Base-by-base conservation (phyloP, 2,113 vertebrate genomes). In the Rhegmatorhina hoffmannsi region DNA sequence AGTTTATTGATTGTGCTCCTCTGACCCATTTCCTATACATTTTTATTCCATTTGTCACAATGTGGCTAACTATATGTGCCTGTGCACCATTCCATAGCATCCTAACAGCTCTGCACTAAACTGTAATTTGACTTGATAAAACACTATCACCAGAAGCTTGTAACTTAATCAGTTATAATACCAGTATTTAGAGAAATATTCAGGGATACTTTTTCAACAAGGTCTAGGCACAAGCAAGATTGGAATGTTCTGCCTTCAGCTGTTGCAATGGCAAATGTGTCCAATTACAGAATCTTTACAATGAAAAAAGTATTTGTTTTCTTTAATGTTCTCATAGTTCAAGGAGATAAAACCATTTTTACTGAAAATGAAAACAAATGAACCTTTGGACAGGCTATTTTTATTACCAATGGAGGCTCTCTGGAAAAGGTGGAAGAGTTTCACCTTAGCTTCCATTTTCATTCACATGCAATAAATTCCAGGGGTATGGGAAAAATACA, bases 1-100 rank as follows among this genome's bases (percentile, higher is more conserved):
- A 77, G 73, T 29, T 95, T 97, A 97, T 97, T 97, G 97, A 97
- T 87, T 91, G 78, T 73, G 43, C 43, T 95, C 69, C 69, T 59
- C 46, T 93, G 91, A 97, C 93, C 94, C 79, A 89, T 93, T 97
- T 94, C 83, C 80, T 95, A 64, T 21, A 62, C 34, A 47, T 95
- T 92, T 93, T 97, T 77, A 91, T 69, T 95, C 86, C 70, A 84
- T 96, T 91, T 91, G 90, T 93, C 90, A 75, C 78, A 87, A 7
- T 7, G 47, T 60, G 75, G 80, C 68, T 88, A 95, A 74, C 60
- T 26, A 50, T 53, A 81, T 29, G 33, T 31, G 76, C 23, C 43
- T 78, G 28, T 7, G 5, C 40, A 79, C 40, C 38, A 46, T 86
- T 79, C 74, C 52, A 40, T 24, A 86, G 67, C 58, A 73, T 66